phyloP scores from a whole-genome alignment of 2,113 vertebrate genomes.

The Melanerpes aurifrons region DNA sequence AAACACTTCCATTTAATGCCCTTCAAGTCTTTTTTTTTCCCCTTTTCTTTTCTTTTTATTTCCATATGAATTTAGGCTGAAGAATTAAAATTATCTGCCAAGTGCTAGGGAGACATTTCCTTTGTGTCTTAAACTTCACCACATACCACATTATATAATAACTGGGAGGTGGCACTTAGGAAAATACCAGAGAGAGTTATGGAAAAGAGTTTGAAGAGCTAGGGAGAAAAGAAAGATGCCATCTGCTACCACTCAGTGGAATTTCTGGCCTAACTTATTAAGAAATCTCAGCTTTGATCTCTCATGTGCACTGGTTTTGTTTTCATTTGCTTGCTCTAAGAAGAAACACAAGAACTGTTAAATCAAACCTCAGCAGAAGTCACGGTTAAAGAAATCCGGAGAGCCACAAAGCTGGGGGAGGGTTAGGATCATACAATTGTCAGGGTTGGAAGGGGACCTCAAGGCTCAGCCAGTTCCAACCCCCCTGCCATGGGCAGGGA shows the following conservation, averaged over 20 bases:
- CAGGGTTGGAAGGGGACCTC: too few species aligned
- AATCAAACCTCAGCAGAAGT: not conserved
- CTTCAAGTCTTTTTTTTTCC: not conserved
- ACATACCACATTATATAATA: not conserved
- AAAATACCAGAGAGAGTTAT: not conserved
- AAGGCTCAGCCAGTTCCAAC: too few species aligned
- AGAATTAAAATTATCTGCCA: not conserved
- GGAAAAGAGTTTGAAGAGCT: not conserved
- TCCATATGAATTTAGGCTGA: not conserved
- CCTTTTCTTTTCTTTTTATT: too few species aligned
- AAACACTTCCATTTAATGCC: not conserved
- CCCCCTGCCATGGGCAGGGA: too few species aligned
- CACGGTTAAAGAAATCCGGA: not conserved
- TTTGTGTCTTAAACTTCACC: not conserved
- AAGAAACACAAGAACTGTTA: not conserved
- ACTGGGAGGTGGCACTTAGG: not conserved
- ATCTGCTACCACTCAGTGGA: not conserved
- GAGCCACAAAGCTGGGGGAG: not conserved
- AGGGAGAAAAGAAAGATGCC: not conserved
- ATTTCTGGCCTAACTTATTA: not conserved
- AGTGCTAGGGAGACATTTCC: not conserved
- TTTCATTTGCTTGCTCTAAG: not conserved
- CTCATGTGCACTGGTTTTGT: not conserved
- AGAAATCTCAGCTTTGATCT: not conserved
- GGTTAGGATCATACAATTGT: too few species aligned